A percentile compares a stretch with the other conserved stretches of the same genome.
phyloP scores from a whole-genome alignment of 1,140 invertebrate species.

The Leptinotarsa undecemlineata region DNA sequence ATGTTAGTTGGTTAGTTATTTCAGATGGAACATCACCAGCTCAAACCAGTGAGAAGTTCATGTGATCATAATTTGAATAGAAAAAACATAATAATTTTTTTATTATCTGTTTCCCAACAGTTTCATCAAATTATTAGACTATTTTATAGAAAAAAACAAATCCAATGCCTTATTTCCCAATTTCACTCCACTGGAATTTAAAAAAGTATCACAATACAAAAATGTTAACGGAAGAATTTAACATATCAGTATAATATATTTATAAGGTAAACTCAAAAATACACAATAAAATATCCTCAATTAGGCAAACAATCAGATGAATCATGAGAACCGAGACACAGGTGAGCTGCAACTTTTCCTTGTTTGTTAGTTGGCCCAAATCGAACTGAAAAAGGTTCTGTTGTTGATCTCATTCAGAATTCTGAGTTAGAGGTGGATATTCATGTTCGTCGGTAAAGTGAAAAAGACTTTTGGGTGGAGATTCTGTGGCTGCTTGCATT shows the following conservation, averaged over 20 bases:
- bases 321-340: constrained; percentile 44
- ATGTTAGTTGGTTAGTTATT: too few relatives aligned
- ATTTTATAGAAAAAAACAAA: too few relatives aligned
- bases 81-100: too few relatives aligned
- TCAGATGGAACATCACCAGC: too few relatives aligned
- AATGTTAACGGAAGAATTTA: too few relatives aligned
- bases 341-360: constrained; percentile 21
- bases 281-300: constrained; percentile 40
- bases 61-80: too few relatives aligned
- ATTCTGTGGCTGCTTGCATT: constrained; percentile 69
- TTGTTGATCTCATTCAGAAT: constrained; percentile 60
- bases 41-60: too few relatives aligned
- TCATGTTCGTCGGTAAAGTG: constrained; percentile 80
- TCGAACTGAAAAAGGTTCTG: background rate
- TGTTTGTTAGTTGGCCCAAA: constrained; percentile 11
- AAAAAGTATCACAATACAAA: too few relatives aligned
- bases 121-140: too few relatives aligned
- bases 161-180: too few relatives aligned
- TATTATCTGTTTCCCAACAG: too few relatives aligned
- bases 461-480: constrained; percentile 67
- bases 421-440: constrained; percentile 79
- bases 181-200: too few relatives aligned
- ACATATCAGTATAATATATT: background rate
- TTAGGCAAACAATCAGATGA: constrained; percentile 46
- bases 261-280: background rate